Percentiles rank a stretch among this genome's conserved stretches.
These are phyloP conservation scores for Lamellibrachia columna DNA, from an alignment of 2,888 invertebrate species.

Conservation along the genomic window DNA sequence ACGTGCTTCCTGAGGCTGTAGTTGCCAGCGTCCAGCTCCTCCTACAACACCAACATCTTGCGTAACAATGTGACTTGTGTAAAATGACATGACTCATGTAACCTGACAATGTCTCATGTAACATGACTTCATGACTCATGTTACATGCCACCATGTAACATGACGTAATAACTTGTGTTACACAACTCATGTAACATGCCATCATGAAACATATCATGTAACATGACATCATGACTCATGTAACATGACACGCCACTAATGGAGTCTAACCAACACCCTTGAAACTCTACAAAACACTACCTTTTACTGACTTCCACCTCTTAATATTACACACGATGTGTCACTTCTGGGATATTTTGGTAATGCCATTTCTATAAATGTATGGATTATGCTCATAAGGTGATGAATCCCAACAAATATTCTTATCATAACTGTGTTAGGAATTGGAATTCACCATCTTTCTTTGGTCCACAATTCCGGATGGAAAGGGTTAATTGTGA, in stretches of 20 bases:
- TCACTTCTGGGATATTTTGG: background rate
- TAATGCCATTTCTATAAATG: background rate
- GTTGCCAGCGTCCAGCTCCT: background rate
- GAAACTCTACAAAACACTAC: background rate
- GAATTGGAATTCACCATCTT: background rate
- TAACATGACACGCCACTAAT: background rate
- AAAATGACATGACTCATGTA: background rate
- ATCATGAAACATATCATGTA: background rate
- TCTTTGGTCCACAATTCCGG: background rate
- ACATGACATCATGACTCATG: background rate
- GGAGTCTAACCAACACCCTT: background rate
- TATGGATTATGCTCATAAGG: background rate
- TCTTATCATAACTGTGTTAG: background rate
- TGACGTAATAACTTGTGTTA: background rate
- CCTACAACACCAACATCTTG: background rate
- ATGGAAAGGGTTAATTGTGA: background rate
- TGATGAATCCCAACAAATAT: background rate
- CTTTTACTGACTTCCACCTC: background rate
- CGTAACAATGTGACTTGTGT: background rate
- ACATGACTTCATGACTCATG: background rate
- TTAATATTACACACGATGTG: background rate
- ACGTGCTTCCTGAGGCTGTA: constrained; percentile 46
- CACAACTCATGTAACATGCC: no score
- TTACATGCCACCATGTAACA: background rate
- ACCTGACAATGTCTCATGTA: background rate